Evolutionary conservation across 2,113 vertebrate genomes (phyloP), one percentile per base, ranked within the genome.

Genomic region (Xenotilapia flavipinnis): DNA sequence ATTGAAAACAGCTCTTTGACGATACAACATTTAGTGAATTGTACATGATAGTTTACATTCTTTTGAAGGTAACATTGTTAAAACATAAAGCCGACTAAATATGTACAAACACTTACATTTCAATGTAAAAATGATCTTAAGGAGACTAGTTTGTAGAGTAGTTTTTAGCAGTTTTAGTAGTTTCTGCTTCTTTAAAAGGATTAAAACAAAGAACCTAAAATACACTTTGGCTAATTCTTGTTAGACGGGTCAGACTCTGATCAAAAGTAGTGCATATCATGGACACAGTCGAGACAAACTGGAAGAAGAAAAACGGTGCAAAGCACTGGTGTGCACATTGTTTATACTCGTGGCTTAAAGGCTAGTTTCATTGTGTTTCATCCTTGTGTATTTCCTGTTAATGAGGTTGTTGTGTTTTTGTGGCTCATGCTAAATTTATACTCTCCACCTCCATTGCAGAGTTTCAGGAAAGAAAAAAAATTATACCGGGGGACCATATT

Each of bases 211-310:
- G 45, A 77, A 51, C 45, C 15, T 77, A n/a, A 77, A 87, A 83
- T 56, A 70, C 5, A 7, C 19, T 28, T 85, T 38, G n/a, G 13
- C 6, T 21, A 10, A 4, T 79, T 56, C 15, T 15, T 3, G 12
- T 62, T 54, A 9, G 6, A 40, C 40, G n/a, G n/a, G 12, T 73
- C 51, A 31, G 26, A 86, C 75, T 54, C 10, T 12, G 17, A 58
- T 55, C 42, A 51, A 19, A 23, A 73, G 88, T 91, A 89, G 92
- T 91, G 88, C 45, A 45, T 83, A 54, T 81, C 10, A 28, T 47
- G 75, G 23, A 60, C 11, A 65, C 8, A 49, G 36, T 19, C 4
- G 26, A 15, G 21, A 79, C 38, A 17, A 40, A 62, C 7, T 53
- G 12, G 19, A 40, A 75, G n/a, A 65, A 65, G 10, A 65, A 65